Evolutionary conservation across 2,888 invertebrate species (phyloP), one percentile per base, ranked within the genome.

Genomic region (Drosophila anomalipes): DNA sequence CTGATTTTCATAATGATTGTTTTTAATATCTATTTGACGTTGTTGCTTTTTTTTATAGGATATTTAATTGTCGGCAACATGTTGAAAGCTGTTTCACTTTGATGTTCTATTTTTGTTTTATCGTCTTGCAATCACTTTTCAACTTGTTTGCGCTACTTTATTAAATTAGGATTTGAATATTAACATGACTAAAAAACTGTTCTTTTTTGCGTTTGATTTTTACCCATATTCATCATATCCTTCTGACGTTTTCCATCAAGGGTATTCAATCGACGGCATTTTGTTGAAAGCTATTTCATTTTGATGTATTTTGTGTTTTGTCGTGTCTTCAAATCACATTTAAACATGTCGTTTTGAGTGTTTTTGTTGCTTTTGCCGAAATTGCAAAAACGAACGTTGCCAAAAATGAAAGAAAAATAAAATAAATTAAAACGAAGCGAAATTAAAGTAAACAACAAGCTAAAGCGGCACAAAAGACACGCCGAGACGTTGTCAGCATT

Each of bases 401-500:
- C 68, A 60, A 61, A 73, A 70, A 75, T 69, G 69, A 65, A 61
- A 70, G 33, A 69, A 68, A 68, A 78, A 69, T 41, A 76, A 70
- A 61, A 39, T 30, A 62, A 77, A 69, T 69, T 60, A 70, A 70
- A 72, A 68, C 19, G 61, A 74, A 75, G 52, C 47, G 70, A 74
- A 67, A 61, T 60, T 60, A 86, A 88, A 88, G 83, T 86, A 81
- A 85, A 76, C 80, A 76, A 72, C 80, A 79, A 66, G 76, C 78
- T 76, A 76, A 76, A 80, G 72, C 72, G 69, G 66, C 77, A 82
- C 62, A 80, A 82, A 82, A 86, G 78, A 83, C 80, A 80, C 82
- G 74, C 69, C 56, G 64, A 69, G 63, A 69, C 80, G 63, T 72
- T 84, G 89, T 86, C 86, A 86, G 89, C 86, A 81, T 60, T 78